Evolutionary conservation across 2,113 vertebrate species (phyloP).

Genomic region (Pantherophis guttatus): DNA sequence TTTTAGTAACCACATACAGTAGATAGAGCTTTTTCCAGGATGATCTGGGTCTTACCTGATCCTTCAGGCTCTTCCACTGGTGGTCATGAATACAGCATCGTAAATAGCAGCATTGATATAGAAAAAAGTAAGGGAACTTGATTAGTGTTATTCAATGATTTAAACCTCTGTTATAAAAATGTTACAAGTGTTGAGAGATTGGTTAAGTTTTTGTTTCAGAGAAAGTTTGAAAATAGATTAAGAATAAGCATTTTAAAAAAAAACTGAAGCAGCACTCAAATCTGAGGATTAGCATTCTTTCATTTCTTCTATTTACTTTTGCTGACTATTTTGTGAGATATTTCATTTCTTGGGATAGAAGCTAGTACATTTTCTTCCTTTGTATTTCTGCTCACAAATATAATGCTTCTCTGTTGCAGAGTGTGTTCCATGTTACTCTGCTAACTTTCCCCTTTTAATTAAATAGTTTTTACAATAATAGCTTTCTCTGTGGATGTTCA

Average conservation of each 20-base stretch:
- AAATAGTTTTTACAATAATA: neutral
- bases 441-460: neutral
- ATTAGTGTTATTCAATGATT: neutral
- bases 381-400: neutral
- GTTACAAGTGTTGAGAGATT: neutral
- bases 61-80: neutral
- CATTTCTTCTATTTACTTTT: neutral
- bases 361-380: neutral
- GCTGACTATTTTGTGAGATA: neutral
- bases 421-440: constrained; percentile 15
- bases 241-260: neutral
- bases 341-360: neutral
- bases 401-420: neutral
- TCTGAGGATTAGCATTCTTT: neutral
- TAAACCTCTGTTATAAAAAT: neutral
- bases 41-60: neutral
- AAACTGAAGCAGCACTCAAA: neutral
- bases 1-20: neutral
- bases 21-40: neutral
- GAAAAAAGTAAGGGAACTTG: neutral
- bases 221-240: neutral
- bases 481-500: constrained; percentile 17
- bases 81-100: neutral
- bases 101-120: neutral
- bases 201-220: neutral